Percentiles rank a stretch among this genome's conserved stretches.
Evolutionary conservation across 2,888 invertebrate genomes (phyloP).

Genomic region (Erynnis tages): DNA sequence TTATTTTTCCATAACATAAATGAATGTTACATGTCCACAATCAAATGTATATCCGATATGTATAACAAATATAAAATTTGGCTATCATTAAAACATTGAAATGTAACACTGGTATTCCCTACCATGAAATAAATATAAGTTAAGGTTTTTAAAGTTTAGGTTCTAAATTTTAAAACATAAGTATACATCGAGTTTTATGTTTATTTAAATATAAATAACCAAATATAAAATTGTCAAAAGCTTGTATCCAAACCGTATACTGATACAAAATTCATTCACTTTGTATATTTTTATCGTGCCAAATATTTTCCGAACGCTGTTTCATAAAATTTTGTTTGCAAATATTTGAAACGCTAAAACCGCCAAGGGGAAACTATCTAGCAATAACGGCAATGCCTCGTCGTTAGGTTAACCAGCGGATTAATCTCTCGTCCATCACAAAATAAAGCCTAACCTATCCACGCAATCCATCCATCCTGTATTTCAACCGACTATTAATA

Average conservation of each 20-base stretch:
- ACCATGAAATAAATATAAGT: no score
- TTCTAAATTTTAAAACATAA: no score
- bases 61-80: no score
- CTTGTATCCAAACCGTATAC: neutral
- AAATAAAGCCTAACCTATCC: slow-evolving; percentile 15
- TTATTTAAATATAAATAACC: no score
- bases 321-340: slow-evolving; percentile 2
- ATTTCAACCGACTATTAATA: slow-evolving; percentile 24
- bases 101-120: no score
- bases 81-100: no score
- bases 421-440: slow-evolving; percentile 25
- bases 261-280: slow-evolving; percentile 10
- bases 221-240: neutral
- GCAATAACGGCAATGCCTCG: slow-evolving; percentile 17
- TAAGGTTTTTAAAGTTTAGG: no score
- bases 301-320: slow-evolving; percentile 11
- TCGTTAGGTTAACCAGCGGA: slow-evolving; percentile 23
- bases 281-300: slow-evolving; percentile 3
- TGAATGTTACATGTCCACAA: no score
- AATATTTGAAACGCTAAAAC: slow-evolving; percentile 9
- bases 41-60: no score
- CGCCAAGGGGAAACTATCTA: neutral
- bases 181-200: no score
- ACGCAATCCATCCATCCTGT: slow-evolving; percentile 18
- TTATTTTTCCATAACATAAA: no score